These are phyloP conservation scores for Thalassaphorura encarpata DNA, from an alignment of 1,140 invertebrate genomes.

Conservation along the genomic window DNA sequence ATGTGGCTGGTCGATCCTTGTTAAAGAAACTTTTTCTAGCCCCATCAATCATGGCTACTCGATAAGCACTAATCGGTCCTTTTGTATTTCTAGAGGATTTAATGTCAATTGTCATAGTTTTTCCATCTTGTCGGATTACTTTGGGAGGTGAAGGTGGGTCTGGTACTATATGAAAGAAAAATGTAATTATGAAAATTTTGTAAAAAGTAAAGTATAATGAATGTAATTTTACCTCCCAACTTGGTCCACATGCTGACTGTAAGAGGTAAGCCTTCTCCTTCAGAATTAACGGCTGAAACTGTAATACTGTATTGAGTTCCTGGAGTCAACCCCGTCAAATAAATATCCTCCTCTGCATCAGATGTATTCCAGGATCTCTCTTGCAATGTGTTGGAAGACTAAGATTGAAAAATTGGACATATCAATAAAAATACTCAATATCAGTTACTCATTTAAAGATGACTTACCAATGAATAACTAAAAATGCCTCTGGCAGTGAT, in stretches of 20 bases:
- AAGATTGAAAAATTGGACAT: neutral
- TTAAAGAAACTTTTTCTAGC: constrained; percentile 47
- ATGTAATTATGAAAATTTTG: neutral
- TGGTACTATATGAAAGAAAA: constrained; percentile 41
- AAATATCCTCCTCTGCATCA: constrained; percentile 38
- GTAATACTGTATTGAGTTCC: constrained; percentile 61
- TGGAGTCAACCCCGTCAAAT: constrained; percentile 52
- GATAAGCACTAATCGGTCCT: constrained; percentile 59
- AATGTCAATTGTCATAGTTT: constrained; percentile 51
- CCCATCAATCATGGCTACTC: constrained; percentile 59
- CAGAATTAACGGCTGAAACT: constrained; percentile 50
- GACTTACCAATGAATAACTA: constrained; percentile 21
- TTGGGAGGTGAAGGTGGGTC: constrained; percentile 53
- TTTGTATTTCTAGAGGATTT: constrained; percentile 54
- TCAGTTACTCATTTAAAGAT: neutral
- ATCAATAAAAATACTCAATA: neutral
- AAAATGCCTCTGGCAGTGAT: constrained; percentile 37
- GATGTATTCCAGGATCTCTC: constrained; percentile 38
- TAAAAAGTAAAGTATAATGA: neutral
- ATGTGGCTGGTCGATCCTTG: constrained; percentile 47
- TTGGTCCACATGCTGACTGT: constrained; percentile 50
- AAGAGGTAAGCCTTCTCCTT: constrained; percentile 48
- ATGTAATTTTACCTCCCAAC: constrained; percentile 42
- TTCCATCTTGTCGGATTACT: constrained; percentile 47
- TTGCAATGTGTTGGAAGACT: constrained; percentile 5